phyloP scores from a whole-genome alignment of 2,888 invertebrate species.

The Synergus laeviventris region DNA sequence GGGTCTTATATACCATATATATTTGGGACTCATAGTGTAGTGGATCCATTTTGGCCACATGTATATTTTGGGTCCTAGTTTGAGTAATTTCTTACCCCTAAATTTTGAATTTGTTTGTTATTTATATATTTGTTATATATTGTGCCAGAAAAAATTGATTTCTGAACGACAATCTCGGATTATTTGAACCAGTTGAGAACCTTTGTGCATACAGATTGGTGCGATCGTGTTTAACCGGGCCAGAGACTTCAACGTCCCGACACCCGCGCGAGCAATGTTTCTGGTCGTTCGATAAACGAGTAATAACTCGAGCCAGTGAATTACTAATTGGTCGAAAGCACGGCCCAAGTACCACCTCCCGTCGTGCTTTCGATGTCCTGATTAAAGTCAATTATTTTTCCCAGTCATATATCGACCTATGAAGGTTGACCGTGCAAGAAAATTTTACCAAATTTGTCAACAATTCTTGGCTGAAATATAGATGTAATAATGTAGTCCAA shows the following conservation, averaged over 20 bases:
- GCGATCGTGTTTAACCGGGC: constrained; percentile 55
- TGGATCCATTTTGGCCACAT: too few species aligned
- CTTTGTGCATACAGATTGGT: constrained; percentile 57
- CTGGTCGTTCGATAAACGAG: constrained; percentile 38
- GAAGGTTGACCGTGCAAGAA: constrained; percentile 18
- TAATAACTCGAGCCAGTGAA: constrained; percentile 36
- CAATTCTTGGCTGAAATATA: not conserved
- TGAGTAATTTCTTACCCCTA: too few species aligned
- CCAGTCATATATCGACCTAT: constrained; percentile 16
- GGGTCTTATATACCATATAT: too few species aligned
- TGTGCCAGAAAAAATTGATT: not conserved
- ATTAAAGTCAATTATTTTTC: constrained; percentile 25
- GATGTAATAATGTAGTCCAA: not conserved
- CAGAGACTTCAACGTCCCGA: constrained; percentile 62
- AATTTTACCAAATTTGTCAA: not conserved
- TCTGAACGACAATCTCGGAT: not conserved
- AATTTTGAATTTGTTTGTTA: too few species aligned
- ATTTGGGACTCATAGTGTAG: too few species aligned
- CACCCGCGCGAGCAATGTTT: constrained; percentile 57
- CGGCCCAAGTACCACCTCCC: constrained; percentile 33
- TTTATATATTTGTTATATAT: too few species aligned
- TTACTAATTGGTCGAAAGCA: constrained; percentile 41
- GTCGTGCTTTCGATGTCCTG: constrained; percentile 38
- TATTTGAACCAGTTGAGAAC: constrained; percentile 64
- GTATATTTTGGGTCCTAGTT: too few species aligned